Percentiles rank a stretch among this genome's conserved stretches.
These are phyloP conservation scores for Lanistes nyassanus DNA, from an alignment of 1,140 invertebrate genomes.

Conservation along the genomic window DNA sequence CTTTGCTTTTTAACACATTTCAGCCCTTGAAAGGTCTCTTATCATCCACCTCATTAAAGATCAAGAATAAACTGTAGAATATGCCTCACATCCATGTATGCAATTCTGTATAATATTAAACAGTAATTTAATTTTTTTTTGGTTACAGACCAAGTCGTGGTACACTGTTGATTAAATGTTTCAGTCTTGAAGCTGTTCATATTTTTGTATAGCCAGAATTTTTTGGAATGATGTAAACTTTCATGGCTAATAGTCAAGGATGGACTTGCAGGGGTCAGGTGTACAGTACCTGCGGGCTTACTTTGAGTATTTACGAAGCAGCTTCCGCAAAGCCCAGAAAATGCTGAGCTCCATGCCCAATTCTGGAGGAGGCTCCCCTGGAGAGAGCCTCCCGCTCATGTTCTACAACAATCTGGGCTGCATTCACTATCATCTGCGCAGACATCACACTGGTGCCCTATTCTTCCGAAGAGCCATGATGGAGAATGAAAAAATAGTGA, in stretches of 20 bases:
- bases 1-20: too few relatives aligned
- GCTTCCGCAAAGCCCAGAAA: constrained; percentile 76
- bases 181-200: too few relatives aligned
- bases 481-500: constrained; percentile 77
- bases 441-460: constrained; percentile 85
- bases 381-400: constrained; percentile 71
- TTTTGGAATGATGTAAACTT: not conserved
- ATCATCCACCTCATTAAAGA: too few relatives aligned
- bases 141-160: too few relatives aligned
- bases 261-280: constrained; percentile 53
- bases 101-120: too few relatives aligned
- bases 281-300: constrained; percentile 77
- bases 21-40: too few relatives aligned
- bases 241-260: not conserved
- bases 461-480: constrained; percentile 86
- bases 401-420: constrained; percentile 92
- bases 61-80: too few relatives aligned
- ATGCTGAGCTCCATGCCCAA: constrained; percentile 72
- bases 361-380: constrained; percentile 25
- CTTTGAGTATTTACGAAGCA: constrained; percentile 77
- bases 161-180: too few relatives aligned
- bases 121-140: too few relatives aligned
- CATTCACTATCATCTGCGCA: constrained; percentile 86
- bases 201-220: too few relatives aligned
- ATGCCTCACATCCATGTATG: too few relatives aligned